These are phyloP conservation scores for Anser brachyrhynchus DNA, from an alignment of 2,113 vertebrate species.

Conservation along the genomic window DNA sequence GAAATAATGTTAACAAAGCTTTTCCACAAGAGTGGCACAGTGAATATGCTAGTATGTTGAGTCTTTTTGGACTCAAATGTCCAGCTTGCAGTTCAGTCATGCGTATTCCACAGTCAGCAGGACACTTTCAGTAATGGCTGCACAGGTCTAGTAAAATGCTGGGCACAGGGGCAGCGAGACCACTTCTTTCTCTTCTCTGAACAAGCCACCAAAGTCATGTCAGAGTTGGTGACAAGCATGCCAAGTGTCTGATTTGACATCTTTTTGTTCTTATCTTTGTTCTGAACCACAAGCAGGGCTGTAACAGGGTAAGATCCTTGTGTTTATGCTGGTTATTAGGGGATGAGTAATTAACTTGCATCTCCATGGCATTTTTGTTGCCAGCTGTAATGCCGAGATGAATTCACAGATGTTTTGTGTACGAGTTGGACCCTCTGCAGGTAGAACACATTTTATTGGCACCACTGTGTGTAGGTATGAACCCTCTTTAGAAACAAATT, in stretches of 20 bases:
- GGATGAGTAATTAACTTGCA: background rate
- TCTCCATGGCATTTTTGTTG: background rate
- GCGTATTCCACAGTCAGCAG: background rate
- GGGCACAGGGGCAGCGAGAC: background rate
- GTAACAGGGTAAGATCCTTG: background rate
- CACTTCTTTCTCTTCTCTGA: background rate
- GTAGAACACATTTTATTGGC: background rate
- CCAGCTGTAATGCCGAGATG: background rate
- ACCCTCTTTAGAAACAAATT: background rate
- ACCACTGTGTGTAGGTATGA: background rate
- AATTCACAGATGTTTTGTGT: background rate
- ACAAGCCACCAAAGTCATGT: rapidly evolving
- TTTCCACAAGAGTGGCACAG: background rate
- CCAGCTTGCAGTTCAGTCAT: background rate
- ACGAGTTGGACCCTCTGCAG: background rate
- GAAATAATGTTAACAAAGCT: background rate
- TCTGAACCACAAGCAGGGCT: background rate
- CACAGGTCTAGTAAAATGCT: background rate
- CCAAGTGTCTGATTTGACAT: background rate
- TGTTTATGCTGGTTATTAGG: background rate
- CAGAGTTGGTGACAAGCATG: background rate
- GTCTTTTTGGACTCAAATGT: background rate
- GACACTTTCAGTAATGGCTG: background rate
- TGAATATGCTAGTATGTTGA: background rate
- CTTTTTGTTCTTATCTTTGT: background rate